A percentile compares a stretch with the other conserved stretches of the same genome.
These are phyloP conservation scores for Eidolon dupreanum DNA, from an alignment of 2,797 vertebrate genomes.

Conservation along the genomic window DNA sequence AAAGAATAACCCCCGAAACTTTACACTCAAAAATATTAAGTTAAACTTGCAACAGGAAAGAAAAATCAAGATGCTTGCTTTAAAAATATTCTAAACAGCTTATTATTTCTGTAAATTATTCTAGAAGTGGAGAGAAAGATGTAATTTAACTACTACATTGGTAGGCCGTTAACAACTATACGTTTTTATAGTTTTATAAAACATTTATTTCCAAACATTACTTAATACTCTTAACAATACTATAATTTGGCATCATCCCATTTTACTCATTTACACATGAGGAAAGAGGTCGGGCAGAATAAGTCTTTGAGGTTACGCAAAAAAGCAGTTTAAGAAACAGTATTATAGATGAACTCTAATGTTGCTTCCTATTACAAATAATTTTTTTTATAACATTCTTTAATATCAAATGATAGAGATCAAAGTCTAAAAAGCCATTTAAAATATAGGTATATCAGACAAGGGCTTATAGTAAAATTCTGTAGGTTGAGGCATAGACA, in stretches of 20 bases:
- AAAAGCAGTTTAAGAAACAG: conserved; percentile 18
- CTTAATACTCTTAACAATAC: neutral
- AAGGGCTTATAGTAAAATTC: neutral
- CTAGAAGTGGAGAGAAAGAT: neutral
- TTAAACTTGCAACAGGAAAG: neutral
- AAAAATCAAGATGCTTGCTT: conserved; percentile 4
- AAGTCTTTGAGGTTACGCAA: neutral
- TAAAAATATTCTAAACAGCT: neutral
- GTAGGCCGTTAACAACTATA: neutral
- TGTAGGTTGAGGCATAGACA: neutral
- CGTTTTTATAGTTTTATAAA: neutral
- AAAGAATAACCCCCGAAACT: neutral
- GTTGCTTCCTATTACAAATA: neutral
- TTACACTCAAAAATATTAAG: conserved; percentile 3
- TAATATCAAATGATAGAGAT: neutral
- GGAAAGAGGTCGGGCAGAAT: neutral
- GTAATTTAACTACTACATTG: neutral
- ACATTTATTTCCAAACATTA: neutral
- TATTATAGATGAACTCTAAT: neutral
- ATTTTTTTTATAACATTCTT: conserved; percentile 25
- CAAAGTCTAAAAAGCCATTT: neutral
- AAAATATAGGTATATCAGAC: neutral
- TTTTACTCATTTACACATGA: neutral
- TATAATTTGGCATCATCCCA: neutral
- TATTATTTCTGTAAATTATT: conserved; percentile 21